Evolutionary conservation across 1,140 invertebrate genomes (phyloP).

Genomic region (Battus philenor): DNA sequence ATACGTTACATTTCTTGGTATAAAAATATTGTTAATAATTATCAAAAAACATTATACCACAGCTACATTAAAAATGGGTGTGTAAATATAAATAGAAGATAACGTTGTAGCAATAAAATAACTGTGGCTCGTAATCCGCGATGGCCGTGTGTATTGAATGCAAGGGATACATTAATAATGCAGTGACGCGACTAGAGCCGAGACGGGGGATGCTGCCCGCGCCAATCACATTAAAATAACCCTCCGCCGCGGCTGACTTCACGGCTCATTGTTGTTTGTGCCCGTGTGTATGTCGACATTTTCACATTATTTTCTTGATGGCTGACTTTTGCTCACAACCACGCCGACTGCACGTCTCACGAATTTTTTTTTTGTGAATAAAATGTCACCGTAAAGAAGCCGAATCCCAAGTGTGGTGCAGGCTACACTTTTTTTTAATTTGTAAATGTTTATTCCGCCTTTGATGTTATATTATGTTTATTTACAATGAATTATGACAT

Average conservation of each 20-base stretch:
- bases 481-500: too few relatives aligned
- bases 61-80: too few relatives aligned
- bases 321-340: slow-evolving; percentile 12
- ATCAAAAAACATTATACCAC: too few relatives aligned
- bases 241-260: slow-evolving; percentile 28
- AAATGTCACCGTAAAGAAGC: too few relatives aligned
- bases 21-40: too few relatives aligned
- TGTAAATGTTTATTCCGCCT: too few relatives aligned
- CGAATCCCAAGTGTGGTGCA: too few relatives aligned
- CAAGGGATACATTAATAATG: slow-evolving; percentile 63
- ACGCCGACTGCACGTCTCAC: slow-evolving; percentile 5
- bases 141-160: slow-evolving; percentile 25
- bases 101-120: slow-evolving; percentile 1
- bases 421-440: too few relatives aligned
- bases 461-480: too few relatives aligned
- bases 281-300: slow-evolving; percentile 24
- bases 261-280: slow-evolving; percentile 39
- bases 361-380: too few relatives aligned
- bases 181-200: slow-evolving; percentile 45
- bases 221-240: slow-evolving; percentile 69
- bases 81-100: background rate
- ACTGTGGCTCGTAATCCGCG: slow-evolving; percentile 12
- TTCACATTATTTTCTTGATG: slow-evolving; percentile 16
- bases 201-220: slow-evolving; percentile 40
- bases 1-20: too few relatives aligned